Base-by-base conservation (phyloP, 2,888 invertebrate genomes). In the Orgyia antiqua region DNA sequence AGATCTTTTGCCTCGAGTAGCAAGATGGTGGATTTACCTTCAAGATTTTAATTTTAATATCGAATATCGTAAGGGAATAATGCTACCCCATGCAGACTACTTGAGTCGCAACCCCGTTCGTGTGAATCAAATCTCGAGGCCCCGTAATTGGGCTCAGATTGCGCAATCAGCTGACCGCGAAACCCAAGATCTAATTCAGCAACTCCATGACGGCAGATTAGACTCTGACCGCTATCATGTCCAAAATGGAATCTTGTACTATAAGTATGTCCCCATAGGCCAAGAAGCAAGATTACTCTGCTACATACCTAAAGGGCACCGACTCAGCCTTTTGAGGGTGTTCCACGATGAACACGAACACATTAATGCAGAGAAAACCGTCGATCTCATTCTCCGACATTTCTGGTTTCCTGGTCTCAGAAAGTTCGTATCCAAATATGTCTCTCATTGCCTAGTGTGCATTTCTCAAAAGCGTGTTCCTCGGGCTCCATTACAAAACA, bases 111-210 rank as follows among this genome's bases (percentile, higher is more conserved):
- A 45, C 23, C 34, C 42, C 1, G 19, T 13, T 4, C 6, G 7
- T 6, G 28, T 33, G 2, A 2, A 7, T 13, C n/a, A 28, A 7
- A 20, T 33, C 1, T 1, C 3, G 3, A 42, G 20, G 11, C 47
- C 51, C 3, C 39, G 17, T 10, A 51, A 45, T 13, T 46, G 45
- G 46, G 46, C 42, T 3, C 33, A 42, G 20, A 37, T 42, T 7
- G 48, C 45, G 4, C 51, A 51, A 11, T 2, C 36, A 2, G 36
- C 39, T 1, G 49, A 55, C 21, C 25, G 35, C 1, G 48, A 51
- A 18, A 49, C 45, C 6, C 33, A 21, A 10, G 12, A 10, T 2
- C 24, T 50, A 2, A n/a, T 47, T 2, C 32, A 45, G 13, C 41
- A 38, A 28, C 15, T 55, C n/a, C 10, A 24, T 2, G 34, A 39